Percentiles rank a stretch among this genome's conserved stretches.
Evolutionary conservation across 2,113 vertebrate genomes (phyloP).

Genomic region (Edolisoma coerulescens): DNA sequence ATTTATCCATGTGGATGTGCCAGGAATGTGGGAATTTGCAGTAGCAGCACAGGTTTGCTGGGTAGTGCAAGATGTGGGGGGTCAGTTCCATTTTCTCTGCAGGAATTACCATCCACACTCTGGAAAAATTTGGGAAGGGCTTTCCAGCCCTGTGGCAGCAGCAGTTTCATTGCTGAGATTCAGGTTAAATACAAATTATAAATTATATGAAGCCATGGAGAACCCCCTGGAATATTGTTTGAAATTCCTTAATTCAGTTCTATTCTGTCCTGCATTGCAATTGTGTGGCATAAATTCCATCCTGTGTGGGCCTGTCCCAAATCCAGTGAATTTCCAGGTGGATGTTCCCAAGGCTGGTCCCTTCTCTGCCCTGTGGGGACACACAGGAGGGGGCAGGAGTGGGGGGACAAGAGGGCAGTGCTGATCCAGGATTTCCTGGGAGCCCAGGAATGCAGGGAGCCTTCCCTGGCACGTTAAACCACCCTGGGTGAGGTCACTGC

Average conservation of each 20-base stretch:
- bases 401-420: neutral
- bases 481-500: neutral
- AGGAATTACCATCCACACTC: neutral
- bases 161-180: neutral
- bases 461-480: neutral
- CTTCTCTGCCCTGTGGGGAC: neutral
- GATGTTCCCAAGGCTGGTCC: neutral
- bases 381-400: neutral
- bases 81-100: neutral
- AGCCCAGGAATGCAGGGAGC: neutral
- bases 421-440: neutral
- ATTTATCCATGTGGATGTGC: accelerated
- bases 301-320: neutral
- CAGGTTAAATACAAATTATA: neutral
- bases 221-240: neutral
- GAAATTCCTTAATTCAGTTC: neutral
- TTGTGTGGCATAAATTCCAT: neutral
- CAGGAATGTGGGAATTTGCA: neutral
- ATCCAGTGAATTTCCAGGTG: neutral
- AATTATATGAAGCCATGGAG: neutral
- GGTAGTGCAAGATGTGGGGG: accelerated
- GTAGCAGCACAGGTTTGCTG: neutral
- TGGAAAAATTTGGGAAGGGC: neutral
- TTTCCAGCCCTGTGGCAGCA: neutral
- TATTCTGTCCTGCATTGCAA: accelerated